phyloP scores from a whole-genome alignment of 2,113 vertebrate species.

The Corythornis cristatus region DNA sequence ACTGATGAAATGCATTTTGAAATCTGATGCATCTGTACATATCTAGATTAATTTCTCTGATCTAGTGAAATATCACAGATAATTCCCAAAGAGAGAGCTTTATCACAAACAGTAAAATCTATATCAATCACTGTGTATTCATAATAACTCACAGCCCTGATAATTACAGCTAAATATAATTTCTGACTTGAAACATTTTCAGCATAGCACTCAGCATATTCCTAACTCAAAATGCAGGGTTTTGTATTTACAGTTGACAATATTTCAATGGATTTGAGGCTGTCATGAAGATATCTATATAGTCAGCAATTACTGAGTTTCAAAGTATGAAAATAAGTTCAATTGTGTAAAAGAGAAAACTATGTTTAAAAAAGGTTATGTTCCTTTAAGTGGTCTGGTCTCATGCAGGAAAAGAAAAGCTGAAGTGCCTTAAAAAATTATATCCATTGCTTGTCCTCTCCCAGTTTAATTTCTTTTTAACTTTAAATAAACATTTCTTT shows the following conservation, averaged over 20 bases:
- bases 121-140: conserved; percentile 55
- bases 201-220: background rate
- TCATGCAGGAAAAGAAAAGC: conserved; percentile 36
- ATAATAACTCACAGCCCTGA: conserved; percentile 24
- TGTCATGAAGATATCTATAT: conserved; percentile 48
- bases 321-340: conserved; percentile 72
- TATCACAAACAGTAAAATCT: conserved; percentile 44
- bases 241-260: conserved; percentile 69
- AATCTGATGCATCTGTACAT: conserved; percentile 42
- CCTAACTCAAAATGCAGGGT: conserved; percentile 53
- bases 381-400: conserved; percentile 28
- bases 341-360: conserved; percentile 61
- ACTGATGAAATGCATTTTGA: conserved; percentile 53
- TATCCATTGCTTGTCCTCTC: background rate
- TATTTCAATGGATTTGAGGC: conserved; percentile 63
- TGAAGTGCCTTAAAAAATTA: conserved; percentile 54
- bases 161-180: conserved; percentile 51
- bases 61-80: conserved; percentile 53
- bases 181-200: conserved; percentile 49
- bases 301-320: conserved; percentile 69
- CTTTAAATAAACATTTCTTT: conserved; percentile 75
- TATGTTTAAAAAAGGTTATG: conserved; percentile 54
- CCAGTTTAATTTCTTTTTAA: conserved; percentile 65
- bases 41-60: conserved; percentile 41
- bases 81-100: conserved; percentile 45